Percentiles rank a stretch among this genome's conserved stretches.
phyloP scores from a whole-genome alignment of 2,888 invertebrate species.

The Spodoptera exigua region DNA sequence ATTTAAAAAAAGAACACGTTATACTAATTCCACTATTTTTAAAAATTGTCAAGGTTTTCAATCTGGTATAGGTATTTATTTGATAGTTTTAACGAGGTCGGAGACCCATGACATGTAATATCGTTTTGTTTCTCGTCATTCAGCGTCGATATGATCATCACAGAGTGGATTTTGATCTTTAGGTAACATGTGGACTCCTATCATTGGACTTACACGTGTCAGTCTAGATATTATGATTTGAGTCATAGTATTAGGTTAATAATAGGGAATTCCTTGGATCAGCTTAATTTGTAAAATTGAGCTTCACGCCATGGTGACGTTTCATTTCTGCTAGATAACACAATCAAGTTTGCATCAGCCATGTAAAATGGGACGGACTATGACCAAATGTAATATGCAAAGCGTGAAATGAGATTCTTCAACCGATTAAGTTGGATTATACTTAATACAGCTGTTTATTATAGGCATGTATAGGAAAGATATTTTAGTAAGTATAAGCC shows the following conservation, averaged over 20 bases:
- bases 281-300: not conserved
- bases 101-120: constrained; percentile 46
- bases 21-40: not conserved
- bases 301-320: too few species aligned
- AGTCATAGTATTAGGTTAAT: constrained; percentile 2
- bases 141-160: constrained; percentile 24
- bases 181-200: constrained; percentile 15
- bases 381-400: too few species aligned
- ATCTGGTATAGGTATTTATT: constrained; percentile 17
- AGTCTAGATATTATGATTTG: constrained; percentile 18
- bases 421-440: constrained; percentile 10
- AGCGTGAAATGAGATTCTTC: too few species aligned
- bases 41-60: constrained; percentile 3
- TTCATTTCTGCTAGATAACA: too few species aligned
- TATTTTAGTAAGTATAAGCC: constrained; percentile 34
- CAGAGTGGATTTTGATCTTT: constrained; percentile 30
- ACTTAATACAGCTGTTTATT: constrained; percentile 7
- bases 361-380: too few species aligned
- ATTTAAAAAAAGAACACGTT: constrained; percentile 7
- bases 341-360: too few species aligned
- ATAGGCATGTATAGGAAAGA: not conserved
- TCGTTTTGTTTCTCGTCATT: constrained; percentile 56
- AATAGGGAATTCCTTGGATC: not conserved
- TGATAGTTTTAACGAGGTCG: constrained; percentile 49
- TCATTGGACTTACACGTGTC: constrained; percentile 48